phyloP scores from a whole-genome alignment of 2,113 vertebrate species.

The Gavialis gangeticus region DNA sequence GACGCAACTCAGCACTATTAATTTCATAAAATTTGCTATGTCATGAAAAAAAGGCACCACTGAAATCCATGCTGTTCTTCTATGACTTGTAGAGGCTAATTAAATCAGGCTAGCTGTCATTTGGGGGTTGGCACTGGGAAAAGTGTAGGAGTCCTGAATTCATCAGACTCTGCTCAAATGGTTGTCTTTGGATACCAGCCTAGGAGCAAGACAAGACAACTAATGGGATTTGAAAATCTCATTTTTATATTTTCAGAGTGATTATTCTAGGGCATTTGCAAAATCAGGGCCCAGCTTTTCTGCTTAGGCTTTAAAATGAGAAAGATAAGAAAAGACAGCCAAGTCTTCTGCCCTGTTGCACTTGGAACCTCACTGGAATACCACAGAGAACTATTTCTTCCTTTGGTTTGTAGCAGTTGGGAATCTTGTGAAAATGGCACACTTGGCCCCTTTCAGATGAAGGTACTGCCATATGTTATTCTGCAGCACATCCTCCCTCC shows the following conservation, averaged over 20 bases:
- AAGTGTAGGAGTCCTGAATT: accelerated
- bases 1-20: background rate
- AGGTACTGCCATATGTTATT: background rate
- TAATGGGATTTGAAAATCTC: background rate
- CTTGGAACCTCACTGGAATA: background rate
- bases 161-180: background rate
- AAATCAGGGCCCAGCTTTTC: background rate
- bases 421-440: background rate
- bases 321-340: background rate
- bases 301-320: background rate
- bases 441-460: background rate
- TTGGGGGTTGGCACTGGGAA: background rate
- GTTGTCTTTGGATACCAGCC: background rate
- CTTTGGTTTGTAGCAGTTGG: background rate
- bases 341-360: too few relatives aligned
- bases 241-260: background rate
- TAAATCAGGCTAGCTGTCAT: background rate
- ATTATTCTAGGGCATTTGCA: background rate
- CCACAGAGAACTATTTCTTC: background rate
- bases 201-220: background rate
- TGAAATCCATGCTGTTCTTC: background rate
- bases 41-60: background rate
- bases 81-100: background rate
- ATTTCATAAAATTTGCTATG: background rate
- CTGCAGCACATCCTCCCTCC: background rate